These are phyloP conservation scores for Pteria penguin DNA, from an alignment of 2,888 invertebrate genomes.

Conservation along the genomic window DNA sequence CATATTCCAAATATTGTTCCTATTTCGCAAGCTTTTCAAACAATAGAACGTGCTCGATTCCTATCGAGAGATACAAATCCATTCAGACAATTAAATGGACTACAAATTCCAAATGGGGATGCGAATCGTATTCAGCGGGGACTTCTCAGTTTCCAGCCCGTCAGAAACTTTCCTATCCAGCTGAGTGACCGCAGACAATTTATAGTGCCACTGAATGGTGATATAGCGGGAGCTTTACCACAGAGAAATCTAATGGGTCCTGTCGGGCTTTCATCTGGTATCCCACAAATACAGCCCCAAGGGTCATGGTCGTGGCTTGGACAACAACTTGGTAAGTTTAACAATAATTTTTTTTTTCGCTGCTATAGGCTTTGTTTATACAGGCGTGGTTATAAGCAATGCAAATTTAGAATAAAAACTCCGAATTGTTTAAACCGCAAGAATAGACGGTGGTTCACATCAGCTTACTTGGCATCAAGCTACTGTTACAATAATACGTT, in stretches of 20 bases:
- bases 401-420: no score
- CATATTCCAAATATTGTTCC: background rate
- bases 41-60: background rate
- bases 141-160: background rate
- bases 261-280: background rate
- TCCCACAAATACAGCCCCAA: background rate
- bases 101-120: background rate
- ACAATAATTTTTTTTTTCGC: no score
- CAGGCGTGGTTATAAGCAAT: no score
- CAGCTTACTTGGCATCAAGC: no score
- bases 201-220: background rate
- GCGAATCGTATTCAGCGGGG: background rate
- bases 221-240: background rate
- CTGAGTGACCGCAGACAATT: background rate
- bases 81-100: background rate
- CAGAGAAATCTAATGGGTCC: background rate
- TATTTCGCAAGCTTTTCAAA: background rate
- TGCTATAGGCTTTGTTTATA: no score
- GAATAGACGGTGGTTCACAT: no score
- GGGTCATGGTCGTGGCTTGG: background rate
- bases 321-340: background rate
- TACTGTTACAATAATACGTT: no score
- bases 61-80: background rate
- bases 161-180: background rate
- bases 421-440: no score